Base-by-base conservation (phyloP, 2,797 vertebrate species). In the Sebastes kiyomatsui region DNA sequence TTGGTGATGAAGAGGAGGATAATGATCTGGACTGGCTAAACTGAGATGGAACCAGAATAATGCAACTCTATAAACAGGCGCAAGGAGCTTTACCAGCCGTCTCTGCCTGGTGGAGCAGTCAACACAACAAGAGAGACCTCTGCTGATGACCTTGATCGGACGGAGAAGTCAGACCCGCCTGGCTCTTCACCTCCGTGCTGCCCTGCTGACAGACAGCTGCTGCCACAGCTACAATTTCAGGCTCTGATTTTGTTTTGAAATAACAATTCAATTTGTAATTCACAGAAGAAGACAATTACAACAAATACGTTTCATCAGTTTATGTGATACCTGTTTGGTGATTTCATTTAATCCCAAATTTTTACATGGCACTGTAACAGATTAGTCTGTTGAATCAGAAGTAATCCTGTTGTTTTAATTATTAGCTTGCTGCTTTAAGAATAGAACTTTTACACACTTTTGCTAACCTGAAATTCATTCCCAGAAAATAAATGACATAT, bases 1-100 rank as follows among this genome's bases (percentile, higher is more conserved):
- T 99, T 6, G 97, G 94, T 58, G 97, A 97, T 2, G 96, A 98
- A 0, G 97, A 98, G 0, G 97, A 99, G 0, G 97, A 97, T 0
- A 97, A 98, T 5, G 97, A 98, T 71, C 93, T 97, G 91, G 97
- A 97, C 91, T 99, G 98, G 98, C 87, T 99, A 82, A 96, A 96
- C 80, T 98, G 96, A 99, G 35, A 27, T 18, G 35, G 20, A 65
- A 46, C 58, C 55, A 42, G 62, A 77, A 30, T 46, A 11, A 9
- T 54, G 7, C 9, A 62, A 52, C 22, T 27, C 30, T 58, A 14
- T 38, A 73, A 61, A 12, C 54, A 28, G 32, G 5, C 1, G 0
- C 4, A 1, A 7, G 13, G 9, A 42, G 62, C 49, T 59, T 71
- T 9, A 46, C 5, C 4, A 55, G 46, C 72, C 32, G 56, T 25